These are phyloP conservation scores for Steinernema feltiae DNA, from an alignment of 1,140 invertebrate genomes.

Conservation along the genomic window DNA sequence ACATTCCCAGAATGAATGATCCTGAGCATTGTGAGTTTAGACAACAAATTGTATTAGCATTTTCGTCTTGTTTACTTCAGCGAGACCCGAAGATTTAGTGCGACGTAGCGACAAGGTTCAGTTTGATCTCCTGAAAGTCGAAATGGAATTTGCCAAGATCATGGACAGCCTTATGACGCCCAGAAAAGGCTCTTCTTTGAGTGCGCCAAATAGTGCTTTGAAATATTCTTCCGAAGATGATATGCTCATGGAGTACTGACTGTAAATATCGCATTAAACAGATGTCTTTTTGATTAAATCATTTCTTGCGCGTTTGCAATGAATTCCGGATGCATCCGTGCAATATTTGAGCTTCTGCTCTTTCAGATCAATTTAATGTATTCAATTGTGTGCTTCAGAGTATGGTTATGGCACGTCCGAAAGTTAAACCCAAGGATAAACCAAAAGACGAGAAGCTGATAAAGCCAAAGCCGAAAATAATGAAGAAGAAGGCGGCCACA, in stretches of 20 bases:
- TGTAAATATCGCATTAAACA: no score
- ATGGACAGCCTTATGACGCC: neutral
- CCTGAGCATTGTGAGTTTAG: neutral
- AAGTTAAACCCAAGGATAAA: neutral
- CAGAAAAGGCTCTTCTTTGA: neutral
- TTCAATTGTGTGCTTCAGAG: no score
- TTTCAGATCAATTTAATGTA: no score
- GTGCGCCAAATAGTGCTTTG: no score
- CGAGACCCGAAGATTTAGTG: neutral
- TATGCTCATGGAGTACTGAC: no score
- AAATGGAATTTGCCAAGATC: neutral
- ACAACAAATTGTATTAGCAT: neutral
- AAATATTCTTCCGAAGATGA: no score
- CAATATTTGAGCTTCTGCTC: no score
- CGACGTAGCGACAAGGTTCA: neutral
- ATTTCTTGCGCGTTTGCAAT: no score
- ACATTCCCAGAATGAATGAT: neutral
- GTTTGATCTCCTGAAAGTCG: neutral
- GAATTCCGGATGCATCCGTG: no score
- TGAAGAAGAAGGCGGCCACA: neutral
- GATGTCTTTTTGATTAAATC: no score
- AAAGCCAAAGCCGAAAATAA: neutral
- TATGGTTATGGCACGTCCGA: no score
- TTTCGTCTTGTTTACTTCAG: neutral
- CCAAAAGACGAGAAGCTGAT: neutral